Evolutionary conservation across 1,140 invertebrate species (phyloP), one percentile per base, ranked within the genome.

Genomic region (Monochamus saltuarius): DNA sequence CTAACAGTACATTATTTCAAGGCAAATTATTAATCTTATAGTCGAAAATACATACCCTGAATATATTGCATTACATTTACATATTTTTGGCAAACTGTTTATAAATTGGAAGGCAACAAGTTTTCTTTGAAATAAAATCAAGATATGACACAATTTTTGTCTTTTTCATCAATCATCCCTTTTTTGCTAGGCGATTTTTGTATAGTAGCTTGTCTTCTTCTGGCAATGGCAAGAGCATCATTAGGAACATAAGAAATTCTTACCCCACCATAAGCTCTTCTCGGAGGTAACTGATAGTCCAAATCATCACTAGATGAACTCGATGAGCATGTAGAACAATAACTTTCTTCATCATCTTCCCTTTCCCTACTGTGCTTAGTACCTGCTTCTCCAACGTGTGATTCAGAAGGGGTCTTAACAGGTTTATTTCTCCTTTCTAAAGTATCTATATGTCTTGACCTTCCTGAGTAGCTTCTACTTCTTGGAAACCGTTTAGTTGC

Each of bases 221-320:
- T 82, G 37, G 89, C 89, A 68, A 87, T 89, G 10, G 90, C 90
- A 13, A 94, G 79, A 0, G 90, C 88, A 76, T 94, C 91, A 73
- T 93, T 94, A 61, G 91, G 91, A 59, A 95, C 91, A 77, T 94
- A 95, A 8, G 90, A 92, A 62, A 94, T 92, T 43, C 91, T 77
- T 2, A 93, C 91, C 47, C 90, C 90, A 35, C 91, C 90, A 73
- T 92, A 94, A 10, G 90, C 89, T 68, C 88, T 79, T 66, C 90
- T 78, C 4, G 91, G 91, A 45, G 94, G 73, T 40, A 90, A 84
- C 73, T 94, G 93, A 54, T 89, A 89, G 65, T 89, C 87, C 40
- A 90, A 85, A 43, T 92, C 91, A 43, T 91, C 90, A 39, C 90
- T 91, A 10, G 90, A 91, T 56, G 85, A 88, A 13, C 89, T 91